phyloP scores from a whole-genome alignment of 2,797 vertebrate genomes.

The Myiotriccus ornatus region DNA sequence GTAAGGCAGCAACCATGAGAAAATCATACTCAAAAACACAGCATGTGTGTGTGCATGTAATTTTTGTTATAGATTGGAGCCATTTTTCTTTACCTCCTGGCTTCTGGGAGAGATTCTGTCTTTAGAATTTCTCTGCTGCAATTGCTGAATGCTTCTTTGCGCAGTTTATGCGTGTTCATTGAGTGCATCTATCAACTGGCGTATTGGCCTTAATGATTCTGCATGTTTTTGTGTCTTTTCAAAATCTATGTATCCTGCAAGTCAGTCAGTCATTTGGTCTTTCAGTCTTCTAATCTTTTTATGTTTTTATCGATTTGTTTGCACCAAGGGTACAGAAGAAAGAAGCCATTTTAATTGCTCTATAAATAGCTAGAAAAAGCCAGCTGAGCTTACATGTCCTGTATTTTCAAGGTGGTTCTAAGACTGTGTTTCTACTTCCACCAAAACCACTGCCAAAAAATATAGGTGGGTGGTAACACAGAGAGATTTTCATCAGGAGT shows the following conservation, averaged over 20 bases:
- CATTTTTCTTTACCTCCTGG: constrained; percentile 16
- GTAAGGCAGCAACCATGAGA: neutral
- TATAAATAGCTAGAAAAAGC: constrained; percentile 47
- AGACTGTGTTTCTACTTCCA: neutral
- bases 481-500: neutral
- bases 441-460: neutral
- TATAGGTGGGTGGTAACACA: neutral
- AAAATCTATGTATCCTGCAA: constrained; percentile 19
- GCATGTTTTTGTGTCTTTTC: constrained; percentile 9
- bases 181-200: neutral
- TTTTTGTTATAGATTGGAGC: neutral
- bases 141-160: neutral
- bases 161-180: neutral
- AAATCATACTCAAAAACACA: constrained; percentile 11
- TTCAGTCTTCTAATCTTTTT: constrained; percentile 52
- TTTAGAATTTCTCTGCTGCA: neutral
- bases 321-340: neutral
- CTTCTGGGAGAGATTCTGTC: neutral
- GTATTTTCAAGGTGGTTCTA: constrained; percentile 19
- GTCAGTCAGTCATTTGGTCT: constrained; percentile 42
- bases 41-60: neutral
- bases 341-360: constrained; percentile 35
- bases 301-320: constrained; percentile 63
- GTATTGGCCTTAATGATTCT: neutral
- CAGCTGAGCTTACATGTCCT: neutral